A percentile compares a stretch with the other conserved stretches of the same genome.
phyloP scores from a whole-genome alignment of 1,140 invertebrate genomes.

The Drosophila albomicans region DNA sequence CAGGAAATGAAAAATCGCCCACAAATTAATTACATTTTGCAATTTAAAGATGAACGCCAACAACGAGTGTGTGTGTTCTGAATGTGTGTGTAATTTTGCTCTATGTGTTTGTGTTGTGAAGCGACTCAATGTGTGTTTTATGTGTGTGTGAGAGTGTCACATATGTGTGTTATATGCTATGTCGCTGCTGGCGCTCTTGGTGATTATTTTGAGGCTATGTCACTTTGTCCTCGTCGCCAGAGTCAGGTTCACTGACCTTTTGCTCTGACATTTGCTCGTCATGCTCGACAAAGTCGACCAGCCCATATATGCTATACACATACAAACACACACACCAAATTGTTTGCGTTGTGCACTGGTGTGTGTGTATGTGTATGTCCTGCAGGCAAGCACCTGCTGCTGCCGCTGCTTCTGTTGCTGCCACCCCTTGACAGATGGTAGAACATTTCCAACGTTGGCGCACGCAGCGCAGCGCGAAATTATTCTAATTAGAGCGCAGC shows the following conservation, averaged over 20 bases:
- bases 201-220: slow-evolving; percentile 63
- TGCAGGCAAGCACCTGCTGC: slow-evolving; percentile 59
- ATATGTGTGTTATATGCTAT: slow-evolving; percentile 26
- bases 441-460: slow-evolving; percentile 59
- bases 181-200: slow-evolving; percentile 33
- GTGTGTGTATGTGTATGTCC: slow-evolving; percentile 43
- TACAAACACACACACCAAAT: slow-evolving; percentile 6
- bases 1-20: slow-evolving; percentile 63
- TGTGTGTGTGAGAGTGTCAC: slow-evolving; percentile 7
- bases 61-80: not conserved
- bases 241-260: slow-evolving; percentile 67
- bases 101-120: not conserved
- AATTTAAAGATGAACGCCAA: slow-evolving; percentile 58
- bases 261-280: slow-evolving; percentile 66
- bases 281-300: slow-evolving; percentile 49
- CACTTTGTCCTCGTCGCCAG: slow-evolving; percentile 36
- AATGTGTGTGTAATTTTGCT: not conserved
- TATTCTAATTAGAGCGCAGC: slow-evolving; percentile 72
- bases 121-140: slow-evolving; percentile 5
- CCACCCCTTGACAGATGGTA: slow-evolving; percentile 56
- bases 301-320: slow-evolving; percentile 14
- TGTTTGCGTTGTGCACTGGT: slow-evolving; percentile 51
- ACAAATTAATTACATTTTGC: slow-evolving; percentile 75
- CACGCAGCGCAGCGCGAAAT: slow-evolving; percentile 76
- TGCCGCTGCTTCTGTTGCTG: slow-evolving; percentile 26